Conservation (phyloP, 1,140 invertebrate genomes). For the Rhopalosiphum padi region DNA sequence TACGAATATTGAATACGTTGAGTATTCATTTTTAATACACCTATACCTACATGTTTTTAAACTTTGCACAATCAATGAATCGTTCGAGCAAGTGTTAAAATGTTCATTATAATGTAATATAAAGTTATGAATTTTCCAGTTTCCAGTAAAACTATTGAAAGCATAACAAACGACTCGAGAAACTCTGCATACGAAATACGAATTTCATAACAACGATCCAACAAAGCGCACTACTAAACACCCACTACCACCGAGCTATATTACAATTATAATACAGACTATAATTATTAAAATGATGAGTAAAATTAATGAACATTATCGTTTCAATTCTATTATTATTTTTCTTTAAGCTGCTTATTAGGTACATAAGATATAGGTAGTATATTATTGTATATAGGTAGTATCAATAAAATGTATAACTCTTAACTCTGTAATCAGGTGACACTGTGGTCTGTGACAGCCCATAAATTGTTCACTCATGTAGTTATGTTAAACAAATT, state of each 20-base stretch:
- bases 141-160: background rate
- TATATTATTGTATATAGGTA: background rate
- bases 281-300: background rate
- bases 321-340: background rate
- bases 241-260: background rate
- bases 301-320: background rate
- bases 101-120: background rate
- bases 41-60: background rate
- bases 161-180: background rate
- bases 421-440: too few relatives aligned
- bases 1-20: background rate
- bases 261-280: background rate
- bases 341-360: background rate
- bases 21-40: too few relatives aligned
- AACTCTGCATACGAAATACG: background rate
- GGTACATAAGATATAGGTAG: background rate
- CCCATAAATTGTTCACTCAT: background rate
- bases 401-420: background rate
- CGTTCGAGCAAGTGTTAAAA: background rate
- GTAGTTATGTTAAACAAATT: background rate
- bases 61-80: background rate
- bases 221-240: background rate
- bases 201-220: background rate
- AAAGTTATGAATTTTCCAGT: background rate
- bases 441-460: too few relatives aligned